These are phyloP conservation scores for Phaenicophaeus curvirostris DNA, from an alignment of 2,797 vertebrate genomes.

Conservation along the genomic window DNA sequence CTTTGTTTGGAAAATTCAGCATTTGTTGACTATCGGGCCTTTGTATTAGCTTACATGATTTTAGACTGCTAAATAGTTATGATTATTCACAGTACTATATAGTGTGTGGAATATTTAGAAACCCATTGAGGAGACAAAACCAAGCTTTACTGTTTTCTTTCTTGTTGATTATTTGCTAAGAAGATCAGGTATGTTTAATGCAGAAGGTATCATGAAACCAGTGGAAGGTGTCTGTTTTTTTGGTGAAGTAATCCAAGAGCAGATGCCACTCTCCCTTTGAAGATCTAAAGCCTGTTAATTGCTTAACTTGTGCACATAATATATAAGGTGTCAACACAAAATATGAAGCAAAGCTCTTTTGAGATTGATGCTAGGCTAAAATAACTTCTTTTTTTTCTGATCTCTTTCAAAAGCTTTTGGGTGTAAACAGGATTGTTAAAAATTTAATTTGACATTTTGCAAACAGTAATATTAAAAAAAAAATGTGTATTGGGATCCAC, in stretches of 20 bases:
- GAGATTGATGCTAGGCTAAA: neutral
- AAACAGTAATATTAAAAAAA: neutral
- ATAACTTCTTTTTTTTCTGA: neutral
- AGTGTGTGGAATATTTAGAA: neutral
- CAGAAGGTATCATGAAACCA: neutral
- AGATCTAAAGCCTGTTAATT: slow-evolving; percentile 9
- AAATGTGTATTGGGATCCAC: neutral
- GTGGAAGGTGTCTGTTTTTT: neutral
- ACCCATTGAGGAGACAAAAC: neutral
- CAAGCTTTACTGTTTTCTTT: neutral
- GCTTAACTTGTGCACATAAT: neutral
- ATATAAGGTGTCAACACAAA: neutral
- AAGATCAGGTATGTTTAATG: neutral
- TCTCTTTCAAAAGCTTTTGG: neutral
- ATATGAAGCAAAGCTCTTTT: neutral
- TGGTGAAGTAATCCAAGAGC: neutral
- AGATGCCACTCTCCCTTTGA: neutral
- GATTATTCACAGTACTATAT: neutral
- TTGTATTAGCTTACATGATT: neutral
- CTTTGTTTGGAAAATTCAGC: neutral
- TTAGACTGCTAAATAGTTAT: neutral
- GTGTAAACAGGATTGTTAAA: neutral
- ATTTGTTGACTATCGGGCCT: neutral
- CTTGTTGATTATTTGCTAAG: neutral
- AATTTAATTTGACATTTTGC: neutral